Evolutionary conservation across 2,797 vertebrate species (phyloP).

Genomic region (Pangasius larnaudii): DNA sequence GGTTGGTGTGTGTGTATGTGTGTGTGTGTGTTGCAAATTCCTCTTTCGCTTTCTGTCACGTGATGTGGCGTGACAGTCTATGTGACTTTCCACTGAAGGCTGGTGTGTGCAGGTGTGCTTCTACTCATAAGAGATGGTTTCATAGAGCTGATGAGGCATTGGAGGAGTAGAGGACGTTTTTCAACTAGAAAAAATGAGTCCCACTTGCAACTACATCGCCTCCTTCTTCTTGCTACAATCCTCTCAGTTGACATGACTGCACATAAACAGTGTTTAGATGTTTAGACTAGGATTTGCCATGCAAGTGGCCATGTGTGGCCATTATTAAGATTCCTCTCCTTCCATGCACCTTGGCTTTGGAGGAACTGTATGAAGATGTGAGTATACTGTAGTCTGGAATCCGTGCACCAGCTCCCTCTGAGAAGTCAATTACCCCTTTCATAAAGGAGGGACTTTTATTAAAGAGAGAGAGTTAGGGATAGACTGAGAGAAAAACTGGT

Average conservation of each 20-base stretch:
- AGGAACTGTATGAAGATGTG: slow-evolving; percentile 72
- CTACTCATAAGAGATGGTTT: slow-evolving; percentile 34
- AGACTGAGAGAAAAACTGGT: not conserved
- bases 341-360: slow-evolving; percentile 65
- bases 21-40: slow-evolving; percentile 11
- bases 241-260: not conserved
- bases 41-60: not conserved
- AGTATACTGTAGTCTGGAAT: slow-evolving; percentile 69
- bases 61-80: slow-evolving; percentile 41
- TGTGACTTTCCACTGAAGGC: slow-evolving; percentile 48
- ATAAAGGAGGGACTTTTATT: slow-evolving; percentile 42
- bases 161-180: not conserved
- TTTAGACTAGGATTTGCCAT: not conserved
- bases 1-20: not conserved
- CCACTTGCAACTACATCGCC: not conserved
- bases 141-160: not conserved
- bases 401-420: slow-evolving; percentile 44
- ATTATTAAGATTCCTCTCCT: slow-evolving; percentile 71
- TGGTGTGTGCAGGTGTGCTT: slow-evolving; percentile 34
- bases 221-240: not conserved
- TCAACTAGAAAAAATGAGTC: not conserved
- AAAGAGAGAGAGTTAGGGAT: not conserved
- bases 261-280: not conserved
- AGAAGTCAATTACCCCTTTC: slow-evolving; percentile 61
- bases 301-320: slow-evolving; percentile 9